phyloP scores from a whole-genome alignment of 2,797 vertebrate genomes.

The Amniataba percoides region DNA sequence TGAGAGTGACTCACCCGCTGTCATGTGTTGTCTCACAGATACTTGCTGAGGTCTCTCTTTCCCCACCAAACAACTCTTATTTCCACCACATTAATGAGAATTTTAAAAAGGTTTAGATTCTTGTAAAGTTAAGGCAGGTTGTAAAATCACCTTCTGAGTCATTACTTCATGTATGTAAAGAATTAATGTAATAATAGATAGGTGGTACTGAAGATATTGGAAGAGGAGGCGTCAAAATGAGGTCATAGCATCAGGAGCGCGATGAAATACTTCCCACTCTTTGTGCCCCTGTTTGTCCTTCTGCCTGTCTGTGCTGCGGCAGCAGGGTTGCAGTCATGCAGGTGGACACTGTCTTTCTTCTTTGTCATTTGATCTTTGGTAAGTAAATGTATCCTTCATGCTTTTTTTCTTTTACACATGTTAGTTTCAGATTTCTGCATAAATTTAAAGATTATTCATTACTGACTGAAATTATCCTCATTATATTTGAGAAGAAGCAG shows the following conservation, averaged over 20 bases:
- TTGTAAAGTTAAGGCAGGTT: neutral
- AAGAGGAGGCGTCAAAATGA: slow-evolving; percentile 13
- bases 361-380: slow-evolving; percentile 74
- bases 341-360: slow-evolving; percentile 51
- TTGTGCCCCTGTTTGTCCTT: slow-evolving; percentile 32
- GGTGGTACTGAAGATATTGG: neutral
- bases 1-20: slow-evolving; percentile 76
- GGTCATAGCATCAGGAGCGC: slow-evolving; percentile 11
- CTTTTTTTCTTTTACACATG: neutral
- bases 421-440: neutral
- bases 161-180: neutral
- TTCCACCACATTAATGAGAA: neutral
- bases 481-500: neutral
- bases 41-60: slow-evolving; percentile 73
- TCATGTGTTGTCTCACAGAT: slow-evolving; percentile 68
- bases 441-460: neutral
- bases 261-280: slow-evolving; percentile 67
- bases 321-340: slow-evolving; percentile 73
- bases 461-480: neutral
- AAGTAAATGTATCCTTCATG: slow-evolving; percentile 53
- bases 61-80: slow-evolving; percentile 16
- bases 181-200: neutral
- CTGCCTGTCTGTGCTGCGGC: slow-evolving; percentile 54
- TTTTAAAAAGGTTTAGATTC: neutral
- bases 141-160: neutral